phyloP scores from a whole-genome alignment of 2,888 invertebrate species.

The Sphaeridia pumilis region DNA sequence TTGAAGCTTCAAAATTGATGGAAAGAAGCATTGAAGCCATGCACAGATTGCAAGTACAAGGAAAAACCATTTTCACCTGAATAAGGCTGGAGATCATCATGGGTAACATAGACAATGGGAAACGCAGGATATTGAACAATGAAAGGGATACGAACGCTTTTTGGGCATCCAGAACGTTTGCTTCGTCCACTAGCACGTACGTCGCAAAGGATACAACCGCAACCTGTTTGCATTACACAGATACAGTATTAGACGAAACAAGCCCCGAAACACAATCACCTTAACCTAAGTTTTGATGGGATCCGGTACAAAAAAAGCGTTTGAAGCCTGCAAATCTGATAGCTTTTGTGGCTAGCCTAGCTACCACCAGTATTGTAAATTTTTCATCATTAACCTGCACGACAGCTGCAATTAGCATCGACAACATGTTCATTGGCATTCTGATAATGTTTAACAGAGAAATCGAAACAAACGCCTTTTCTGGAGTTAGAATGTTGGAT shows the following conservation, averaged over 20 bases:
- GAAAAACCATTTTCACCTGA: conserved; percentile 1
- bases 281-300: too few species aligned
- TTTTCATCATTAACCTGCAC: conserved; percentile 14
- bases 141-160: conserved; percentile 49
- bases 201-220: conserved; percentile 39
- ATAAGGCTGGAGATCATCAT: conserved; percentile 14
- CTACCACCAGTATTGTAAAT: not conserved
- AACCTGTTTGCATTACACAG: too few species aligned
- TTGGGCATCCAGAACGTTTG: conserved; percentile 42
- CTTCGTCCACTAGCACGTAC: conserved; percentile 41
- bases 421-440: conserved; percentile 52
- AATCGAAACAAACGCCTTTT: conserved; percentile 75
- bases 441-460: conserved; percentile 76
- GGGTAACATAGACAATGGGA: conserved; percentile 45
- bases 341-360: too few species aligned
- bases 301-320: too few species aligned
- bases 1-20: too few species aligned
- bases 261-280: too few species aligned
- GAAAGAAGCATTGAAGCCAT: too few species aligned
- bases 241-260: too few species aligned
- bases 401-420: conserved; percentile 16
- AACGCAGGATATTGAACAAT: conserved; percentile 48
- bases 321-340: too few species aligned
- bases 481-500: conserved; percentile 61
- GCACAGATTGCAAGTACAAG: too few species aligned